A percentile compares a stretch with the other conserved stretches of the same genome.
These are phyloP conservation scores for Neolamprologus longior DNA, from an alignment of 2,113 vertebrate genomes.

Conservation along the genomic window DNA sequence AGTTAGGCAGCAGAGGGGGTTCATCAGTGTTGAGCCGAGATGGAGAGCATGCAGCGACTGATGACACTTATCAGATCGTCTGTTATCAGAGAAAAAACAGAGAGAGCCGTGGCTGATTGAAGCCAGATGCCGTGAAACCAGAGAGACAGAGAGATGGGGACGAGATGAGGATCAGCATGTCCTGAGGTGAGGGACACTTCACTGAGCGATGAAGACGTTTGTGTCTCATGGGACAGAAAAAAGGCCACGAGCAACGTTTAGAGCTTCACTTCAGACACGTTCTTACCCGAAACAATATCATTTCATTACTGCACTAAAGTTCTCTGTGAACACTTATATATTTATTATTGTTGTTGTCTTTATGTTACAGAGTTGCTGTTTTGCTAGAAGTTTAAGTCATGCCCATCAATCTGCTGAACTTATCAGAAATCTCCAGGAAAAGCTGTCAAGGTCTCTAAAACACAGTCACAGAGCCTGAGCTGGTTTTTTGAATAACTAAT, in stretches of 20 bases:
- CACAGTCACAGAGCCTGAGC: not conserved
- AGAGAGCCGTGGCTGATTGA: not conserved
- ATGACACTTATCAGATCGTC: not conserved
- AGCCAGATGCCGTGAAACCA: not conserved
- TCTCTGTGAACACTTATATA: not conserved
- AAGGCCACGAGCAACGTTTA: not conserved
- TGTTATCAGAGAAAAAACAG: not conserved
- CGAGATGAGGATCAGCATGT: not conserved
- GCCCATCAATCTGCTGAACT: not conserved
- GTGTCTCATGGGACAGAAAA: not conserved
- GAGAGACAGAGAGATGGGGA: not conserved
- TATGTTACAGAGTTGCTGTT: not conserved
- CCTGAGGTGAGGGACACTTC: not conserved
- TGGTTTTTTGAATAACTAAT: not conserved
- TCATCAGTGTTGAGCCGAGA: not conserved
- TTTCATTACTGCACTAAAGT: not conserved
- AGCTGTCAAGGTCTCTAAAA: not conserved
- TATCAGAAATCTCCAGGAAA: not conserved
- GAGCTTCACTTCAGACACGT: not conserved
- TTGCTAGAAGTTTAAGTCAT: not conserved
- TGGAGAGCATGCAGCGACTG: not conserved
- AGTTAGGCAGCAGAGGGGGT: not conserved
- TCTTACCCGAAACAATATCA: fast-evolving
- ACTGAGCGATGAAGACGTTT: not conserved
- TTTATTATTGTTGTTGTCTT: not conserved